These are phyloP conservation scores for Hippopotamyrus pictus DNA, from an alignment of 2,797 vertebrate species.

Conservation along the genomic window DNA sequence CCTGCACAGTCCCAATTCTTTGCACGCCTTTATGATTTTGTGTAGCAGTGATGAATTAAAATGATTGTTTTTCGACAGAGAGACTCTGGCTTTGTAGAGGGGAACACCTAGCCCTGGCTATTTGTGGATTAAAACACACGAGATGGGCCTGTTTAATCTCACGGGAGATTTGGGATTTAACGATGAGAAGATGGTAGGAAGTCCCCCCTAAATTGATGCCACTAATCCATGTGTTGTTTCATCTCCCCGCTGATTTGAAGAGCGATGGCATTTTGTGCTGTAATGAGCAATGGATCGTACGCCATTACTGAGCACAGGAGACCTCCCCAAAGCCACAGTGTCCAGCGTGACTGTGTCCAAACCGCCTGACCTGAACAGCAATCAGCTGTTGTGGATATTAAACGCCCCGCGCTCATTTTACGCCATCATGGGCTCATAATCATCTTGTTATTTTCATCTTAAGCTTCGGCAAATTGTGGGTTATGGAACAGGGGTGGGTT, in stretches of 20 bases:
- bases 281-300: conserved; percentile 22
- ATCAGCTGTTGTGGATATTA: conserved; percentile 7
- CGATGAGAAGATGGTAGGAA: conserved; percentile 48
- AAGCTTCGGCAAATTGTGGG: not conserved
- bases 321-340: not conserved
- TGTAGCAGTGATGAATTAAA: not conserved
- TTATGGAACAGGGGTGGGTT: not conserved
- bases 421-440: not conserved
- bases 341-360: not conserved
- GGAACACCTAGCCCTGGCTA: conserved; percentile 37
- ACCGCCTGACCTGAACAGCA: not conserved
- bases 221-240: conserved; percentile 55
- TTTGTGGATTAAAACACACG: conserved; percentile 48
- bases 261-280: conserved; percentile 33
- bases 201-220: conserved; percentile 51
- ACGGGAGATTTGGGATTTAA: conserved; percentile 56
- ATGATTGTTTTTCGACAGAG: not conserved
- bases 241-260: conserved; percentile 38
- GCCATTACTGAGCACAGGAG: conserved; percentile 11
- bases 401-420: not conserved
- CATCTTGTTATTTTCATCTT: not conserved
- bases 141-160: conserved; percentile 46
- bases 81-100: not conserved
- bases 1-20: not conserved
- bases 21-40: not conserved